These are phyloP conservation scores for Aulostomus chinensis DNA, from an alignment of 2,797 vertebrate genomes.

Conservation along the genomic window DNA sequence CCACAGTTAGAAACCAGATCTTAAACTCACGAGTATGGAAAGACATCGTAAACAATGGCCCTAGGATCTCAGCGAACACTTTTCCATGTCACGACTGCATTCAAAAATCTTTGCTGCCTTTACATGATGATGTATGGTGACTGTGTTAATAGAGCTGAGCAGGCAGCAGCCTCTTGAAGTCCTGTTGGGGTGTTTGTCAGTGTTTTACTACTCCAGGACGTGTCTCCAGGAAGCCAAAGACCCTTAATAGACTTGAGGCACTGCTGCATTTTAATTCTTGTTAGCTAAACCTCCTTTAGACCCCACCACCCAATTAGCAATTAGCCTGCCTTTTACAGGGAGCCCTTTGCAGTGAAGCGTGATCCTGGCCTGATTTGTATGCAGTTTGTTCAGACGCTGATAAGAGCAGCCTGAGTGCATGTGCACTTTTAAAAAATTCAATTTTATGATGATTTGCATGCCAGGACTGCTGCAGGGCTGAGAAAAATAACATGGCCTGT, in stretches of 20 bases:
- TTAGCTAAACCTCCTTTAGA: conserved; percentile 63
- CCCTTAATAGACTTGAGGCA: conserved; percentile 52
- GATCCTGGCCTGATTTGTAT: conserved; percentile 77
- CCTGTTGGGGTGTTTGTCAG: conserved; percentile 9
- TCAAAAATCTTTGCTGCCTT: neutral
- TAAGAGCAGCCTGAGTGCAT: conserved; percentile 73
- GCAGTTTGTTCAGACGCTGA: conserved; percentile 75
- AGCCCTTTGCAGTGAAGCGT: conserved; percentile 64
- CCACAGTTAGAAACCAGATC: no score
- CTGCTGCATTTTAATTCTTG: conserved; percentile 67
- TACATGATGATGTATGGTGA: neutral
- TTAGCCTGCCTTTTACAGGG: conserved; percentile 66
- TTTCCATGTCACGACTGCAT: no score
- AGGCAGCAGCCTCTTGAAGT: conserved; percentile 2
- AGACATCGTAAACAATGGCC: no score
- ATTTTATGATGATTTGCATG: conserved; percentile 79
- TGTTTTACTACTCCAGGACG: conserved; percentile 51
- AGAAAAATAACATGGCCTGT: conserved; percentile 71
- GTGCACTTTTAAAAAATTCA: conserved; percentile 71
- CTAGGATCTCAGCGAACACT: no score
- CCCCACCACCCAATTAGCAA: conserved; percentile 76
- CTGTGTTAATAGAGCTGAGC: conserved; percentile 3
- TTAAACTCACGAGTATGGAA: no score
- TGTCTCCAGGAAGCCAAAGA: conserved; percentile 64
- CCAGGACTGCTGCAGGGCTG: conserved; percentile 61